Base-by-base conservation (phyloP, 92 coral and sea anemone genomes). In the Umimayanthus kanabou region DNA sequence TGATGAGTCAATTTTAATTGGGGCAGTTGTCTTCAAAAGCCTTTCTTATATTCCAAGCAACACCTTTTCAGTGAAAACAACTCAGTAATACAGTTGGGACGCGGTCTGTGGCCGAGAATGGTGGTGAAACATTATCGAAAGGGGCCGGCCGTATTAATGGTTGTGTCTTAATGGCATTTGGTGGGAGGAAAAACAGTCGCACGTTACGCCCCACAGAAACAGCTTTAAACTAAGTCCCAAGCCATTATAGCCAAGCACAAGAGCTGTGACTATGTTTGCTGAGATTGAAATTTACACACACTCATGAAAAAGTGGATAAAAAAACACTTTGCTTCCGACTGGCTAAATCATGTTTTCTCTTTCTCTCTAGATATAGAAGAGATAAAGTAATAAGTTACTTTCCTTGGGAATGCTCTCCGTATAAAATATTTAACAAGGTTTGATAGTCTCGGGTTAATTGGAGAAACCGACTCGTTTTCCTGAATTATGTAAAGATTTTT, bases 1-100 rank as follows among this genome's bases (percentile, higher is more conserved):
- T 83, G 78, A 69, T 69, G 87, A 83, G 77, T 83, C 67, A 13
- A 69, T 47, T 71, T 82, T 83, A 70, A 83, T 83, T 83, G 64
- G 65, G 29, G 28, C 77, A 43, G 64, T 71, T 71, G 39, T 42
- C 66, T 45, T 70, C 64, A 83, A 83, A 83, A 47, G 66, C 42
- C 20, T 43, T 83, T 71, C 77, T 43, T 45, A 43, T 83, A 71
- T 50, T 83, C 9, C 76, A 33, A 25, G 77, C 64, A 33, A 83
- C 87, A 83, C 87, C 78, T 71, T 70, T 49, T 22, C 6, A 83
- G 77, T 43, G n/a, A 71, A 83, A 83, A 83, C 76, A 83, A 71
- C 43, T 39, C 4, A 45, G 73, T 70, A 83, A 83, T 83, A 70
- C 67, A 70, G 20, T 40, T 64, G 85, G 25, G 22, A 39, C 55